Evolutionary conservation across 2,888 invertebrate genomes (phyloP).

Genomic region (Cosmia pyralina): DNA sequence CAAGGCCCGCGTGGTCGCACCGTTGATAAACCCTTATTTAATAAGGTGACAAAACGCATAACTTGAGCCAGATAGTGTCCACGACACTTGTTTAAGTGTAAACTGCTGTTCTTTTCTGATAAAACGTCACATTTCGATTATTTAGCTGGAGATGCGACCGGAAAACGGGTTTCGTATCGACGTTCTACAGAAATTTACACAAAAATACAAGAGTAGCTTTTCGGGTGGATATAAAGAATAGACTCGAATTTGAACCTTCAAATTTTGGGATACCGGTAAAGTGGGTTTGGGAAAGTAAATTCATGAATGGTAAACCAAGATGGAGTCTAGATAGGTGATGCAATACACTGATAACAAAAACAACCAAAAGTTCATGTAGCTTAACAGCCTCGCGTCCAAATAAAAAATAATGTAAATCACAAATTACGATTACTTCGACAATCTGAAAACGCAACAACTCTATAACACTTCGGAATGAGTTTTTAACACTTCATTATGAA

Average conservation of each 20-base stretch:
- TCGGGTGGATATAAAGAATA: slow-evolving; percentile 18
- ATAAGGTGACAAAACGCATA: slow-evolving; percentile 86
- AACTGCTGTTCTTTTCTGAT: slow-evolving; percentile 88
- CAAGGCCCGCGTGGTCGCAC: slow-evolving; percentile 59
- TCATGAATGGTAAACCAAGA: slow-evolving; percentile 41
- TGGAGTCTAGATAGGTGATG: slow-evolving; percentile 48
- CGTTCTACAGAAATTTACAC: slow-evolving; percentile 71
- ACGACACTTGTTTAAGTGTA: slow-evolving; percentile 89
- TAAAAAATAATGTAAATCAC: slow-evolving; percentile 58
- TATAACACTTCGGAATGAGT: slow-evolving; percentile 57
- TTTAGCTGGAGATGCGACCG: slow-evolving; percentile 77
- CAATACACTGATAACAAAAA: slow-evolving; percentile 57
- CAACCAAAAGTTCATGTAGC: slow-evolving; percentile 63
- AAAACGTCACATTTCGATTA: slow-evolving; percentile 88
- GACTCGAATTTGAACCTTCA: slow-evolving; percentile 51
- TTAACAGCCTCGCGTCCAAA: slow-evolving; percentile 35
- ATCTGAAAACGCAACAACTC: too few species aligned
- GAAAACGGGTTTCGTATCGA: slow-evolving; percentile 76
- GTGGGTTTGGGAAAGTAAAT: slow-evolving; percentile 6
- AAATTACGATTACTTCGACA: slow-evolving; percentile 64
- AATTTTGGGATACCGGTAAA: neutral
- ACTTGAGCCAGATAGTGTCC: slow-evolving; percentile 80
- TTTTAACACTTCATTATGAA: slow-evolving; percentile 63
- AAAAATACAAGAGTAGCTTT: slow-evolving; percentile 57
- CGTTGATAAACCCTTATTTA: slow-evolving; percentile 86